Conservation (phyloP, 2,888 invertebrate species). For the Tetrapedia diversipes region DNA sequence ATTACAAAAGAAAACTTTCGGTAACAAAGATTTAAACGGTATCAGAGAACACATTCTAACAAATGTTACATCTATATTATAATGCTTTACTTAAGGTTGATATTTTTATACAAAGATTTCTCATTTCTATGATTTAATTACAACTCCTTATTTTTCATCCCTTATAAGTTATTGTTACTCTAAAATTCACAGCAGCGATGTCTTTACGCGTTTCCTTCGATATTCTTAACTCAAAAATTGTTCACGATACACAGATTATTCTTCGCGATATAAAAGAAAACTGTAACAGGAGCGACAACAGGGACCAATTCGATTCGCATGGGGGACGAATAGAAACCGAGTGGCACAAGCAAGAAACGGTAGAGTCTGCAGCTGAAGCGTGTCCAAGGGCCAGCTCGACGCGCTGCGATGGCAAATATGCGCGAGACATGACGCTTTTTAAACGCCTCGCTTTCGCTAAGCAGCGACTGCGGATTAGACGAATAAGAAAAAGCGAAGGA, state of each 20-base stretch:
- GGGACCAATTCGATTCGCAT: neutral
- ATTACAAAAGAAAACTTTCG: no score
- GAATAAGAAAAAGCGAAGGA: slow-evolving; percentile 37
- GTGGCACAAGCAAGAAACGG: slow-evolving; percentile 16
- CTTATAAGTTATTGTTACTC: no score
- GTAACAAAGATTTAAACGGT: no score
- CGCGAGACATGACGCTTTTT: slow-evolving; percentile 3
- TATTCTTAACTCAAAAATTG: no score
- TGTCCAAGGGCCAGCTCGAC: slow-evolving; percentile 51
- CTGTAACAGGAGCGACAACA: no score
- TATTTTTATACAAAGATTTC: no score
- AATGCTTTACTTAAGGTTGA: no score
- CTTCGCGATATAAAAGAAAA: neutral
- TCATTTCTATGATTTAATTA: no score
- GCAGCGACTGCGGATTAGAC: slow-evolving; percentile 21
- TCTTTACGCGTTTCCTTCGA: no score
- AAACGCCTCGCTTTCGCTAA: slow-evolving; percentile 38
- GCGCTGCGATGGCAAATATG: slow-evolving; percentile 22
- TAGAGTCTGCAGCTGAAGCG: slow-evolving; percentile 38
- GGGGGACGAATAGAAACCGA: slow-evolving; percentile 19
- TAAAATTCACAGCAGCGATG: no score
- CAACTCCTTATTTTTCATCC: neutral
- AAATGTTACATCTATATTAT: no score
- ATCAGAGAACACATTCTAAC: no score
- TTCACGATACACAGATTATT: neutral